Evolutionary conservation across 1,140 invertebrate species (phyloP).

Genomic region (Drosophila orena): DNA sequence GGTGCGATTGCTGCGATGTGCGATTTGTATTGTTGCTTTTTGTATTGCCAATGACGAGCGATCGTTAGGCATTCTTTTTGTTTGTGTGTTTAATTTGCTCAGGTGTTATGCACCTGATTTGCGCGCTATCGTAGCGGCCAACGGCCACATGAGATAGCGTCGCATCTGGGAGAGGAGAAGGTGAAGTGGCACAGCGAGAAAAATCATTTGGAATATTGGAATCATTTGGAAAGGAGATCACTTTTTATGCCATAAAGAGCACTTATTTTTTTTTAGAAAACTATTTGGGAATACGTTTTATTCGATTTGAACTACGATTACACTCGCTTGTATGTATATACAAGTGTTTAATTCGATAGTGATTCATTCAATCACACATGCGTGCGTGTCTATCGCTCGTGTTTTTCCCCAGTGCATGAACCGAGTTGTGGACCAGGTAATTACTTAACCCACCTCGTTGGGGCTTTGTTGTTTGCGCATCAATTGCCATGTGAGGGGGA

Average conservation of each 20-base stretch:
- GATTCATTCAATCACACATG: too few species aligned
- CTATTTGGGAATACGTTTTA: too few species aligned
- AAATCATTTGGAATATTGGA: not conserved
- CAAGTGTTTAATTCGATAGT: too few species aligned
- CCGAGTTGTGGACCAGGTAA: slow-evolving; percentile 40
- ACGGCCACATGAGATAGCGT: slow-evolving; percentile 51
- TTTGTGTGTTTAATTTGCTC: slow-evolving; percentile 70
- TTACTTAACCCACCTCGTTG: slow-evolving; percentile 56
- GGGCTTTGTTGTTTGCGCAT: slow-evolving; percentile 43
- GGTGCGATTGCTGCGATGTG: slow-evolving; percentile 27
- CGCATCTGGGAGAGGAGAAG: slow-evolving; percentile 33
- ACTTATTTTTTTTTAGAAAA: too few species aligned
- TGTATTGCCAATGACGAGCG: slow-evolving; percentile 69
- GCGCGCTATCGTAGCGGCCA: slow-evolving; percentile 68
- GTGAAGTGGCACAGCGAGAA: slow-evolving; percentile 8
- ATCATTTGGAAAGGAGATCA: not conserved
- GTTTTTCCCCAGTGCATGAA: slow-evolving; percentile 8
- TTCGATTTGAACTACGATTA: too few species aligned
- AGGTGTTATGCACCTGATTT: slow-evolving; percentile 81
- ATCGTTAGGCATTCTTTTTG: slow-evolving; percentile 60
- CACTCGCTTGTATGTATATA: too few species aligned
- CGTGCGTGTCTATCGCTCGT: too few species aligned
- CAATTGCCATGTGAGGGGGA: slow-evolving; percentile 33
- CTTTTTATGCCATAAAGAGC: too few species aligned
- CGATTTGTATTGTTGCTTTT: slow-evolving; percentile 39